A percentile compares a stretch with the other conserved stretches of the same genome.
Conservation (phyloP, 2,888 invertebrate genomes). For the Clunio marinus region DNA sequence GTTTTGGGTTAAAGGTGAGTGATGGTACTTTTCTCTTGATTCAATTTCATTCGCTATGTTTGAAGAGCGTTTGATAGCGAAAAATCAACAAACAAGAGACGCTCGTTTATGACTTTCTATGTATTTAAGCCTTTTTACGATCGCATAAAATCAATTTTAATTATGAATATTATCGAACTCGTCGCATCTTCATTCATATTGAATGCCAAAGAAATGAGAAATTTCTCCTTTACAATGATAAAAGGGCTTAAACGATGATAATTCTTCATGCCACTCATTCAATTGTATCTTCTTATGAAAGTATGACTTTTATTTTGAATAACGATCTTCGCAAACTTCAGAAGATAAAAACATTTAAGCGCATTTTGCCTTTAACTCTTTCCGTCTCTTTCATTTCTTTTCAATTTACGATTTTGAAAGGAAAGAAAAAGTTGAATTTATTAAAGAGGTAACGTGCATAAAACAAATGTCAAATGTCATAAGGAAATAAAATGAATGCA, state of each 20-base stretch:
- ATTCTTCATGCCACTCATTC: background rate
- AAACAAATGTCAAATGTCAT: background rate
- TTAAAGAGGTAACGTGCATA: background rate
- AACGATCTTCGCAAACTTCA: background rate
- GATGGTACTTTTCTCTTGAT: slow-evolving; percentile 3
- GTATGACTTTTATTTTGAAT: background rate
- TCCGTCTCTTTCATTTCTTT: too few relatives aligned
- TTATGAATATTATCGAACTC: background rate
- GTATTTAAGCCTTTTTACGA: too few relatives aligned
- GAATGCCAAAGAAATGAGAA: too few relatives aligned
- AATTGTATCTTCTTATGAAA: background rate
- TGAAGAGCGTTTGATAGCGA: slow-evolving; percentile 12
- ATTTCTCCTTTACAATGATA: slow-evolving; percentile 1
- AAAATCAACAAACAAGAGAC: background rate
- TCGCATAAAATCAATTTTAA: slow-evolving; percentile 10
- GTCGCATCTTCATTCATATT: background rate
- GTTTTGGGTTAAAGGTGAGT: slow-evolving; percentile 32
- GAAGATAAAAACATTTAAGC: background rate
- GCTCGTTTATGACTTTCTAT: background rate
- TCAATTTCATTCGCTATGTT: background rate
- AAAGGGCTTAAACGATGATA: background rate
- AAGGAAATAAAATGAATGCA: background rate
- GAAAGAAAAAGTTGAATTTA: background rate
- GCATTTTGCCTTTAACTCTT: too few relatives aligned
- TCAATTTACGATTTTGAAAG: background rate